Evolutionary conservation across 2,888 invertebrate species (phyloP).

Genomic region (Athripsodes cinereus): DNA sequence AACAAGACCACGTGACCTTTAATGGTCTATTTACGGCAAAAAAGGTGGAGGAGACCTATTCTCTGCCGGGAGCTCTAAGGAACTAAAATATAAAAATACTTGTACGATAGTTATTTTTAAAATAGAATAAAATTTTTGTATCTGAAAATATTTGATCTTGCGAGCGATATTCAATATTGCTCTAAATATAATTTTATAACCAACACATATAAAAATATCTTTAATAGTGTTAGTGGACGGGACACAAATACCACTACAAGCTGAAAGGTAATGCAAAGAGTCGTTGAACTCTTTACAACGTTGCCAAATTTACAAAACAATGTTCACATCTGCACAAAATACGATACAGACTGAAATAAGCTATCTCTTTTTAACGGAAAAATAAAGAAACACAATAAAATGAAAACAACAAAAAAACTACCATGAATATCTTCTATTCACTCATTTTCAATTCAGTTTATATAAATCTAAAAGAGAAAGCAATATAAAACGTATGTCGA

Average conservation of each 20-base stretch:
- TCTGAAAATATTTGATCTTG: no score
- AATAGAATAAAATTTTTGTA: no score
- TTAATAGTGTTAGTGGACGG: background rate
- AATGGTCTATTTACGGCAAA: no score
- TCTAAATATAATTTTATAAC: no score
- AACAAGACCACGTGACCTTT: no score
- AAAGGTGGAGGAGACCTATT: no score
- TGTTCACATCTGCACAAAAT: background rate
- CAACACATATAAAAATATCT: no score
- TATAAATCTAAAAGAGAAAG: background rate
- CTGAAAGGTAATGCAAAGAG: background rate
- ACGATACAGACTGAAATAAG: background rate
- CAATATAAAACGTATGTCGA: background rate
- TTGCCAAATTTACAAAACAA: background rate
- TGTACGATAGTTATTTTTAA: no score
- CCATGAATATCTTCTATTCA: background rate
- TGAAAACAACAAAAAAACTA: no score
- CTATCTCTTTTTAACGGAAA: background rate
- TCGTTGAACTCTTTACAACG: background rate
- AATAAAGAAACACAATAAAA: background rate
- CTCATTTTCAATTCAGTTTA: background rate
- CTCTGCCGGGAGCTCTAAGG: no score
- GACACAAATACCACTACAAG: background rate
- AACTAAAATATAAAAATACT: no score
- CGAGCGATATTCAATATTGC: no score